Conservation (phyloP, 2,113 vertebrate genomes). For the Glaucomys volans region DNA sequence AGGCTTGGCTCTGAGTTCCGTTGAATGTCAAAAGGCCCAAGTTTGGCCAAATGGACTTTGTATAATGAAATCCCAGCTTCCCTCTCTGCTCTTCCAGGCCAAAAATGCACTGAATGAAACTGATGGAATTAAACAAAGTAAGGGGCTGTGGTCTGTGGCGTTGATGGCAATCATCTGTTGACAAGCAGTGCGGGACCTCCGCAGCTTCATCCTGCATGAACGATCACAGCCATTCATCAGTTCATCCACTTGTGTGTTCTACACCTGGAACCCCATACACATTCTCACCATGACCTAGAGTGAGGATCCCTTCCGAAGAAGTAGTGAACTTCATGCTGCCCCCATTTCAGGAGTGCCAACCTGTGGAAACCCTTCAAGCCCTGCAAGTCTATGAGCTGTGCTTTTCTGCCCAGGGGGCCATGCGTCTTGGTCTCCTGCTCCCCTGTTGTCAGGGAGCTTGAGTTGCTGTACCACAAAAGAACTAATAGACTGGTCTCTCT, state of each 20-base stretch:
- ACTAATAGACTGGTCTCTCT: not conserved
- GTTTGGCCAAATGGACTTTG: conserved; percentile 56
- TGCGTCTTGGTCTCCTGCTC: not conserved
- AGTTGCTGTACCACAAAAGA: not conserved
- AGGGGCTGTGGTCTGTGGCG: not conserved
- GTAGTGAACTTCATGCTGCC: not conserved
- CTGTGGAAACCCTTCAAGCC: not conserved
- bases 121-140: not conserved
- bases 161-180: not conserved
- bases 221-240: not conserved
- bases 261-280: not conserved
- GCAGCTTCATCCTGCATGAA: not conserved
- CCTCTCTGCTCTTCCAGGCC: not conserved
- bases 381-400: not conserved
- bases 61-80: conserved; percentile 58
- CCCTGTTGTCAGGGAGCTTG: not conserved
- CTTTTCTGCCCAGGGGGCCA: not conserved
- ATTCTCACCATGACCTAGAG: not conserved
- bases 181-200: not conserved
- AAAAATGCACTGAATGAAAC: not conserved
- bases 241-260: not conserved
- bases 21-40: conserved; percentile 61
- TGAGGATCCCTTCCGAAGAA: not conserved
- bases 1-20: conserved; percentile 50
- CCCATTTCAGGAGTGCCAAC: not conserved